Evolutionary conservation across 2,113 vertebrate genomes (phyloP), one percentile per base, ranked within the genome.

Genomic region (Notechis scutatus): DNA sequence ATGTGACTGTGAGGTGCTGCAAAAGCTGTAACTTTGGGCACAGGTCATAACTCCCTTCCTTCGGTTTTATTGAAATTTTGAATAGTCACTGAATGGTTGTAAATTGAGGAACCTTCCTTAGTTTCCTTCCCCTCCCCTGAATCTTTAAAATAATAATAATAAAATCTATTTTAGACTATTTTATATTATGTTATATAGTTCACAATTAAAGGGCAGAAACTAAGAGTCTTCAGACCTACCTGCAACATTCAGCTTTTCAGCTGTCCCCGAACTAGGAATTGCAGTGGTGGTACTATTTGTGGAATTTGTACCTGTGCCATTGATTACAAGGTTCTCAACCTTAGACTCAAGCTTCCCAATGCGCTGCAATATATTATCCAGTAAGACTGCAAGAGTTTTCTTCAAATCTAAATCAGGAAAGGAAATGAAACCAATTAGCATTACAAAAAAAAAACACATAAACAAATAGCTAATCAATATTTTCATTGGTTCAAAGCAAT

Each of bases 361-460:
- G 93, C 99, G 98, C 93, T 99, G 98, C 97, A 99, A 97, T 96
- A 99, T 99, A 96, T 99, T 99, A 96, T 99, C 99, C 97, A 99
- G 95, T 90, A 99, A 97, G 89, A 99, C 99, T 2, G 99, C 99
- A 2, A 99, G 98, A 0, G 99, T 99, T 97, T 99, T 99, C 97
- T 99, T 99, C 97, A 99, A 96, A 97, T 99, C 99, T 99, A 96
- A 29, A 64, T 81, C 74, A 55, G 90, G 95, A 96, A 95, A 6
- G 7, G 0, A 92, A 95, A 87, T 5, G 86, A 89, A 92, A 52
- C 9, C 29, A 61, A 23, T 93, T 34, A 90, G n/a, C 15, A 39
- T 81, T 88, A 56, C 10, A 34, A 12, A 15, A 23, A 54, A 91
- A 50, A 24, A n/a, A n/a, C n/a, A 55, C 23, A 56, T 5, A 56